Conservation (phyloP, 2,888 invertebrate genomes). For the Galerucella nymphaeae region DNA sequence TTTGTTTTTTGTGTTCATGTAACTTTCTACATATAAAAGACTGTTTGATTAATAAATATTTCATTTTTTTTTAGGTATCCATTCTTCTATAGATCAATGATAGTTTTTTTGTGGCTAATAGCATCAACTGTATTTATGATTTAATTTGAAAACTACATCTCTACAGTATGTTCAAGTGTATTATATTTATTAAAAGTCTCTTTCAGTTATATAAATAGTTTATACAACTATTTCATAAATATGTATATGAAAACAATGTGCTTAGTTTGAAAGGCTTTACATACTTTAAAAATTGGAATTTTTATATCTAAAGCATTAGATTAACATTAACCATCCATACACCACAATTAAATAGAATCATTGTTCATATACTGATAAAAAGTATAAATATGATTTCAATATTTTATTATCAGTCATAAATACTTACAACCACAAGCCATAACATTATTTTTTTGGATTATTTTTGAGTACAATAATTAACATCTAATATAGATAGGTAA, state of each 20-base stretch:
- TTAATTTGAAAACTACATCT: no score
- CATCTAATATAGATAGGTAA: no score
- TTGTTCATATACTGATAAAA: background rate
- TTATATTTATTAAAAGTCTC: background rate
- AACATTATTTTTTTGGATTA: no score
- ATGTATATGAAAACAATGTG: constrained; percentile 4
- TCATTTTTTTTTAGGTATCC: no score
- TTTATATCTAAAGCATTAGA: background rate
- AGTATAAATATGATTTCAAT: background rate
- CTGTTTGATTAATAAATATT: background rate
- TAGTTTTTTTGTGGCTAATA: no score
- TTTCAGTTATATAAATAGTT: background rate
- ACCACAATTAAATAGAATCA: background rate
- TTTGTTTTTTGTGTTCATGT: no score
- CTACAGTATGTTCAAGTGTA: background rate
- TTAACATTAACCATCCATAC: background rate
- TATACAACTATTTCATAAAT: background rate
- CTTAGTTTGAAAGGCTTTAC: background rate
- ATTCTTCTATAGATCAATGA: no score
- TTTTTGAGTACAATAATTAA: no score
- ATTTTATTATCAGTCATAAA: no score
- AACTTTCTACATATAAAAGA: no score
- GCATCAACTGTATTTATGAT: no score
- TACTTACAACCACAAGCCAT: no score
- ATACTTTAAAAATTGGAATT: background rate